Evolutionary conservation across 2,888 invertebrate species (phyloP), one percentile per base, ranked within the genome.

Genomic region (Dascillus cervinus): DNA sequence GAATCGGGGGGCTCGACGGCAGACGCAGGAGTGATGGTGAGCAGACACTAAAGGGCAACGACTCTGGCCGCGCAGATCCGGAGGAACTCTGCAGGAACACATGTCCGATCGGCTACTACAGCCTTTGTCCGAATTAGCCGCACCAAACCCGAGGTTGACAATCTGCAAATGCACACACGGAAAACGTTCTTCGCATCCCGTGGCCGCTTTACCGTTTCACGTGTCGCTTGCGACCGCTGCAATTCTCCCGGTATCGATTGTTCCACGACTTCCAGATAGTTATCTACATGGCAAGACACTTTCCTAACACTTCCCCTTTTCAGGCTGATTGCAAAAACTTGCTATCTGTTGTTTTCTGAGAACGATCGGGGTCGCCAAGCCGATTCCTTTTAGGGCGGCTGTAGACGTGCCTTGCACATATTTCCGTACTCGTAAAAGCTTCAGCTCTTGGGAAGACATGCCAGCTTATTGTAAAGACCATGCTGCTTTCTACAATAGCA

Each of bases 41-140:
- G 49, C 52, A 54, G 54, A 56, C 55, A 52, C 50, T 41, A 54
- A 52, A 58, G 60, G 58, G 51, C 60, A 60, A 60, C 58, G 59
- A 58, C 59, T 54, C 46, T 47, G 41, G 26, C 39, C 34, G 37
- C 40, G 44, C 42, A 46, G 50, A 52, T 51, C 50, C 50, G 52
- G 45, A 55, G 49, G 52, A 53, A 52, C 50, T 46, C 44, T 47
- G 43, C 44, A 44, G 46, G 45, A 50, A 53, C 47, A 49, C 39
- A 47, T 49, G 47, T 50, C 45, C 34, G 38, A 44, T 43, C 34
- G 32, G 34, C 25, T 32, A 34, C 35, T 31, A 31, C 24, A 24
- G 26, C 29, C 24, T 23, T 22, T 22, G 9, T 32, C 29, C 33
- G 28, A 33, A 32, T 22, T 23, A 14, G 22, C 26, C 8, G 10